Conservation (phyloP, 2,888 invertebrate genomes). For the Drosophila fungiperda region DNA sequence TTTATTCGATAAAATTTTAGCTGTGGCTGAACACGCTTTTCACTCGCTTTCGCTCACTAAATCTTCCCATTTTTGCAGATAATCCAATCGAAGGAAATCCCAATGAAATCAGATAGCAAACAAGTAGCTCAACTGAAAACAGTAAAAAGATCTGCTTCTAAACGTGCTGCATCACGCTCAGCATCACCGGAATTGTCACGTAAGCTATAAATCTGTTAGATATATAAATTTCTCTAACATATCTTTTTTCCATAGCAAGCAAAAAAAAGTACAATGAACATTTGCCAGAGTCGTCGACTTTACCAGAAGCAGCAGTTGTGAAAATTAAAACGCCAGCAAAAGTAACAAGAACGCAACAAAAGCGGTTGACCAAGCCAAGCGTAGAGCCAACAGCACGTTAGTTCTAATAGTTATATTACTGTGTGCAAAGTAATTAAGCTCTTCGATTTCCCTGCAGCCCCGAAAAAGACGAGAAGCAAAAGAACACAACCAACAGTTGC, state of each 20-base stretch:
- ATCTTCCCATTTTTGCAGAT: not conserved
- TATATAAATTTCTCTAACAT: not conserved
- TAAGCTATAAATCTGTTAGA: not conserved
- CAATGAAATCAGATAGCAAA: not conserved
- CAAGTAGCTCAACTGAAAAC: not conserved
- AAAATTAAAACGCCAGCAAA: not conserved
- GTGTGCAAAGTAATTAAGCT: not conserved
- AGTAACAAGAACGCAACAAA: slow-evolving; percentile 1
- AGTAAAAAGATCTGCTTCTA: not conserved
- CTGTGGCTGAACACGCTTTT: not conserved
- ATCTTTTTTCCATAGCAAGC: not conserved
- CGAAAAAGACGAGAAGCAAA: slow-evolving; percentile 8
- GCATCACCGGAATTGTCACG: slow-evolving; percentile 2
- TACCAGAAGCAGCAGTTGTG: not conserved
- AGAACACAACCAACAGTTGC: not conserved
- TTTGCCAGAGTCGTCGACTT: not conserved
- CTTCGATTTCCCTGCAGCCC: slow-evolving; percentile 9
- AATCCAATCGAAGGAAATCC: not conserved
- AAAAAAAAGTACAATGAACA: slow-evolving; percentile 5
- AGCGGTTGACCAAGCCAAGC: not conserved
- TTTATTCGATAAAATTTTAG: not conserved
- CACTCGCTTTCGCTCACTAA: not conserved
- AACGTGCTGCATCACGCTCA: slow-evolving; percentile 3
- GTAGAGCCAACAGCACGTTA: slow-evolving; percentile 12
- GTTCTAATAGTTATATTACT: not conserved